Conservation (phyloP, 2,888 invertebrate genomes). For the Bombylius major region DNA sequence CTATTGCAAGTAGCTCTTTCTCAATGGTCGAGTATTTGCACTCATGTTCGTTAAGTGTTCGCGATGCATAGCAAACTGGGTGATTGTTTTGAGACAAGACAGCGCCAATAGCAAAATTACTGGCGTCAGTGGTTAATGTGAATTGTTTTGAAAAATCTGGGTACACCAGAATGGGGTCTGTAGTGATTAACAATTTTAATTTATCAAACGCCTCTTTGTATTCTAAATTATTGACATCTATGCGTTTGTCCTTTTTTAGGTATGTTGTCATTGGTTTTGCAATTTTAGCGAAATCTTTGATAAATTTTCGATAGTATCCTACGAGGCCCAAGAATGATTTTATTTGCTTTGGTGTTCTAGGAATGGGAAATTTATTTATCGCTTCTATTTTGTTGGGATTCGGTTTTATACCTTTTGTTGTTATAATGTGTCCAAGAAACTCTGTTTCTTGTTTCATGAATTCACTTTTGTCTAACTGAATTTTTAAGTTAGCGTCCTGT, state of each 20-base stretch:
- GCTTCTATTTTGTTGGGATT: conserved; percentile 5
- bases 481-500: conserved; percentile 14
- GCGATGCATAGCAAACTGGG: conserved; percentile 19
- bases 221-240: conserved; percentile 14
- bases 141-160: conserved; percentile 22
- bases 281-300: conserved; percentile 3
- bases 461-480: conserved; percentile 17
- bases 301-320: conserved; percentile 2
- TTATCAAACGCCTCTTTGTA: conserved; percentile 12
- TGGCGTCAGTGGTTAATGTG: conserved; percentile 22
- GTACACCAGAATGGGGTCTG: conserved; percentile 6
- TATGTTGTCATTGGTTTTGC: conserved; percentile 1
- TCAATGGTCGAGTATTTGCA: conserved; percentile 20
- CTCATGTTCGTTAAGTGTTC: conserved; percentile 17
- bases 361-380: background rate
- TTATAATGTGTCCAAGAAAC: conserved; percentile 19
- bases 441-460: conserved; percentile 9
- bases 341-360: conserved; percentile 4
- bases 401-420: conserved; percentile 19
- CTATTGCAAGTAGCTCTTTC: conserved; percentile 24
- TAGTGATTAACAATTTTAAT: background rate
- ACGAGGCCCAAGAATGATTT: conserved; percentile 8
- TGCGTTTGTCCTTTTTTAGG: conserved; percentile 6
- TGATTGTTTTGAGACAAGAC: conserved; percentile 19
- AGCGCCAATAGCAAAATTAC: conserved; percentile 17